Evolutionary conservation across 2,113 vertebrate genomes (phyloP).

Genomic region (Ceyx margarethae): DNA sequence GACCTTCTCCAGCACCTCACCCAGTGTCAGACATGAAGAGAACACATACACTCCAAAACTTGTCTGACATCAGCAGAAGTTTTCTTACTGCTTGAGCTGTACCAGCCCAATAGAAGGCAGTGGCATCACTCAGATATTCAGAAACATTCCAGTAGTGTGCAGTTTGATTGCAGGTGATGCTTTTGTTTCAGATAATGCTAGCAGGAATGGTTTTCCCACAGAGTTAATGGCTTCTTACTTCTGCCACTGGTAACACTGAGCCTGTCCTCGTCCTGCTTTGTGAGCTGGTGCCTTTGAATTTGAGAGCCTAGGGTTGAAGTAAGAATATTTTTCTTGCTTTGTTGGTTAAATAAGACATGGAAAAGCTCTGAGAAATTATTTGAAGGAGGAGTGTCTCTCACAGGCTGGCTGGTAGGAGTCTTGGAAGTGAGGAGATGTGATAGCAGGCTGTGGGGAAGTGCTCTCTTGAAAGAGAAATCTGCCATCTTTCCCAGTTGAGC

Average conservation of each 20-base stretch:
- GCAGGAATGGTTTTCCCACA: not conserved
- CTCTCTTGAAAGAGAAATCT: not conserved
- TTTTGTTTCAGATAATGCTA: not conserved
- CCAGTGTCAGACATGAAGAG: not conserved
- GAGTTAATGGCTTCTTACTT: not conserved
- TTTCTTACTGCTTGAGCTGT: not conserved
- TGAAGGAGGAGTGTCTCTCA: not conserved
- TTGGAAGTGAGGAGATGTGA: not conserved
- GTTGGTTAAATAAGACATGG: not conserved
- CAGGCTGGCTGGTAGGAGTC: not conserved
- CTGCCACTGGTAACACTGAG: not conserved
- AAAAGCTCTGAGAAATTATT: not conserved
- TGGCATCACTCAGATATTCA: not conserved
- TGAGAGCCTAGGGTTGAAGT: not conserved
- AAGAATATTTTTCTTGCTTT: not conserved
- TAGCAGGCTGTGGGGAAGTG: not conserved
- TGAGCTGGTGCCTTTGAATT: not conserved
- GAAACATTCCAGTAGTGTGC: not conserved
- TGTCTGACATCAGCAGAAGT: not conserved
- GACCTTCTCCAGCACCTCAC: not conserved
- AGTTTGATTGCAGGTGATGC: not conserved
- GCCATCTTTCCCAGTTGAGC: not conserved
- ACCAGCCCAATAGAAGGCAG: not conserved
- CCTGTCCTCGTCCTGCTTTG: not conserved
- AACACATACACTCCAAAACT: not conserved